phyloP scores from a whole-genome alignment of 2,888 invertebrate species.

The Cosmia pyralina region DNA sequence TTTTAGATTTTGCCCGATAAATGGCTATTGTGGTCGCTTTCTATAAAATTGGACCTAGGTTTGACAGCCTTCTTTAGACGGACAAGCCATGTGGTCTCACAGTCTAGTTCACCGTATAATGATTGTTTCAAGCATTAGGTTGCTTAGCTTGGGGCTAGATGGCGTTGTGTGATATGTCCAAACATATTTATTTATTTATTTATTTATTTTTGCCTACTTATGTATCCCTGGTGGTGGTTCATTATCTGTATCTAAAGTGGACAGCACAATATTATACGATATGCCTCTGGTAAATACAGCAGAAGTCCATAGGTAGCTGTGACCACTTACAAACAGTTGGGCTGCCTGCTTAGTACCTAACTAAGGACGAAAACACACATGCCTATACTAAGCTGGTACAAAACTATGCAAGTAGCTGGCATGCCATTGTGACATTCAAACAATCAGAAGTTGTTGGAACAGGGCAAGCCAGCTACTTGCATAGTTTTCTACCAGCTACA shows the following conservation, averaged over 20 bases:
- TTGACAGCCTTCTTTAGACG: background rate
- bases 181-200: too few relatives aligned
- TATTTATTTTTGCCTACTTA: background rate
- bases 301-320: background rate
- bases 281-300: background rate
- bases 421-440: too few relatives aligned
- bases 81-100: background rate
- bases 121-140: too few relatives aligned
- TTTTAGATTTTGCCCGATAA: background rate
- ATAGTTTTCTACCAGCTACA: too few relatives aligned
- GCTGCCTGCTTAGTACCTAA: background rate
- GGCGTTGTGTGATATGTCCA: too few relatives aligned
- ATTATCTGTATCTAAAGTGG: background rate
- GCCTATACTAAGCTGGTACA: too few relatives aligned
- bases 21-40: background rate
- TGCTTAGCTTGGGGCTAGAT: too few relatives aligned
- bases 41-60: background rate
- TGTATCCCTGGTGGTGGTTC: background rate
- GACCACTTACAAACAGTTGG: background rate
- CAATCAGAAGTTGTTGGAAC: too few relatives aligned
- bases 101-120: too few relatives aligned
- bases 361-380: background rate
- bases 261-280: background rate
- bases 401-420: too few relatives aligned
- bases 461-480: too few relatives aligned